Percentiles rank a stretch among this genome's conserved stretches.
phyloP scores from a whole-genome alignment of 2,113 vertebrate genomes.

The Notarius quadriscutis region DNA sequence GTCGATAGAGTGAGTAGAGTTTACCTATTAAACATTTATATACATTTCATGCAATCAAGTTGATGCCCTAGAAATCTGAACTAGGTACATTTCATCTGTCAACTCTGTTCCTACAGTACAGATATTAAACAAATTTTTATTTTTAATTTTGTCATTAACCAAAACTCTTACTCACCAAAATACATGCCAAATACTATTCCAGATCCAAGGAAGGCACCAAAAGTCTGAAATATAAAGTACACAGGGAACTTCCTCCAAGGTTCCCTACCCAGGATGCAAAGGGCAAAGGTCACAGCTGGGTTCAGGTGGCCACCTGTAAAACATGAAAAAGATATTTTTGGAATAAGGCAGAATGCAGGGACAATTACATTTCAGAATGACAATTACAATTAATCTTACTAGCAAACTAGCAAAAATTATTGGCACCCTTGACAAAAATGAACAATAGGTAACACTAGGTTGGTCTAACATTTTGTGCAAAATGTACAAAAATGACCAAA shows the following conservation, averaged over 20 bases:
- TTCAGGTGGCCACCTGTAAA: constrained; percentile 83
- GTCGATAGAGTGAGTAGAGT: not conserved
- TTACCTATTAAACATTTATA: not conserved
- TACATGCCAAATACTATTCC: constrained; percentile 82
- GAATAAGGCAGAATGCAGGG: not conserved
- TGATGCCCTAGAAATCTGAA: not conserved
- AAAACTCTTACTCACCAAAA: constrained; percentile 72
- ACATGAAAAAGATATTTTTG: not conserved
- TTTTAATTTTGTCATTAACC: not conserved
- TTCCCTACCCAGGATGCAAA: constrained; percentile 82
- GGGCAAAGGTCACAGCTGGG: constrained; percentile 84
- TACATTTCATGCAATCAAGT: not conserved
- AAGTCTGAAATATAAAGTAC: constrained; percentile 77
- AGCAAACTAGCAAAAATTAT: not conserved
- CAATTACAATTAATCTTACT: not conserved
- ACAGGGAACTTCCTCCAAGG: constrained; percentile 74
- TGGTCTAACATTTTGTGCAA: not conserved
- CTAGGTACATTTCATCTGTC: not conserved
- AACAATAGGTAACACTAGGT: not conserved
- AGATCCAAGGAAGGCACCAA: constrained; percentile 83
- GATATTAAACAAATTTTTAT: not conserved
- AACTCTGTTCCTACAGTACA: not conserved
- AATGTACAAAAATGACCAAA: not conserved
- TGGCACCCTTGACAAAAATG: not conserved
- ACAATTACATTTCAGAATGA: not conserved